Base-by-base conservation (phyloP, 2,888 invertebrate genomes). In the Aporophyla nigra region DNA sequence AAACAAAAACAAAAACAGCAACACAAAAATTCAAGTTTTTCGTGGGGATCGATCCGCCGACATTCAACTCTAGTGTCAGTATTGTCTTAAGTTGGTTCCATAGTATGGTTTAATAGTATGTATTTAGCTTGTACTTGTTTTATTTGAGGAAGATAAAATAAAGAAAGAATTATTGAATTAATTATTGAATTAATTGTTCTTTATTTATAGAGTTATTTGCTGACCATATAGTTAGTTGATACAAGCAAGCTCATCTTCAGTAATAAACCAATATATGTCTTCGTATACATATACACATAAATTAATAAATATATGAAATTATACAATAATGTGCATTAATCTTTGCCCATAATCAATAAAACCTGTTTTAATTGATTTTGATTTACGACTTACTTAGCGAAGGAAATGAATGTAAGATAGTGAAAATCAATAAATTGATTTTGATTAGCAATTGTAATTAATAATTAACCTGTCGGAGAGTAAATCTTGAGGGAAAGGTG, bases 271-370 rank as follows among this genome's bases (percentile, higher is more conserved):
- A 74, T 66, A 76, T 59, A 76, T 66, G 74, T 27, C 10, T n/a
- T n/a, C 53, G 2, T 66, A 67, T 33, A 59, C 24, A 6, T 14
- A n/a, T 27, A 74, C 19, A 16, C 33, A 43, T 27, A 74, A 74
- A 89, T 89, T 86, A 84, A 85, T 84, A 83, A 91, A 90, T 76
- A 87, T 89, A 89, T 91, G 89, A 90, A 87, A 88, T 88, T 83
- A 86, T 80, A 87, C 74, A 88, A 89, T 90, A 91, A 89, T 87
- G 82, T 84, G 78, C 89, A 91, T 91, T 90, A 90, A 92, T 92
- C 90, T 88, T n/a, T 71, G 63, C 71, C 54, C 75, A 74, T 88
- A 89, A 91, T 91, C 86, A 86, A 89, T 89, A 88, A 84, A 83
- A 72, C 66, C 72, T 56, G 77, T 82, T 88, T 87, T 89, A 91